Evolutionary conservation across 2,797 vertebrate species (phyloP).

Genomic region (Kryptopterus vitreolus): DNA sequence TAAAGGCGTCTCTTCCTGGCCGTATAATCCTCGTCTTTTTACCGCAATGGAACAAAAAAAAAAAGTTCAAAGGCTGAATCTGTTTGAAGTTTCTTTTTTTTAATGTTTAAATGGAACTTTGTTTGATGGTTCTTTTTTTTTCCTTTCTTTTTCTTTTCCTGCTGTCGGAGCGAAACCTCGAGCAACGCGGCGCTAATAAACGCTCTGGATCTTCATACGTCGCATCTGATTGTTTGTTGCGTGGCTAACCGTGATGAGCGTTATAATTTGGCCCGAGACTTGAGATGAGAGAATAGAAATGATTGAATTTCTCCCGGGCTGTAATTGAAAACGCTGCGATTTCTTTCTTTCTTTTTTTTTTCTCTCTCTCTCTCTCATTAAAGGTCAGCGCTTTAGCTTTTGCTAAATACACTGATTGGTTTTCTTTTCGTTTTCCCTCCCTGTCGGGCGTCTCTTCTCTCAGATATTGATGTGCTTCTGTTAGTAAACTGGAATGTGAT

Average conservation of each 20-base stretch:
- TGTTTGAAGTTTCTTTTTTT: constrained; percentile 60
- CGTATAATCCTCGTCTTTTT: constrained; percentile 41
- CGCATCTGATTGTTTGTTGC: background rate
- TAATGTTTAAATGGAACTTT: background rate
- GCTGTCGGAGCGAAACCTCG: background rate
- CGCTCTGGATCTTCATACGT: background rate
- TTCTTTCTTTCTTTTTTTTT: too few species aligned
- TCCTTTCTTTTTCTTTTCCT: constrained; percentile 46
- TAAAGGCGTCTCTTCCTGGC: constrained; percentile 48
- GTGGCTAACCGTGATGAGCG: background rate
- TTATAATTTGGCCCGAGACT: background rate
- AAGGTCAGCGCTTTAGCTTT: background rate
- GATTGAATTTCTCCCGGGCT: too few species aligned
- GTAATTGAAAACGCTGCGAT: too few species aligned
- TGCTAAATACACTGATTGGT: background rate
- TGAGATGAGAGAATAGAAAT: too few species aligned
- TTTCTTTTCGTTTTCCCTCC: background rate
- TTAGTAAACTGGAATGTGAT: background rate
- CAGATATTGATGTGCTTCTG: background rate
- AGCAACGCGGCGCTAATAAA: background rate
- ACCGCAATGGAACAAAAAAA: constrained; percentile 57
- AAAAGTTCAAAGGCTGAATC: constrained; percentile 67
- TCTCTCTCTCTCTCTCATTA: too few species aligned
- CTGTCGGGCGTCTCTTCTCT: background rate
- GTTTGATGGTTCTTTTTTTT: constrained; percentile 39